These are phyloP conservation scores for Eulemur albifrons DNA, from an alignment of 2,797 vertebrate species.

Conservation along the genomic window DNA sequence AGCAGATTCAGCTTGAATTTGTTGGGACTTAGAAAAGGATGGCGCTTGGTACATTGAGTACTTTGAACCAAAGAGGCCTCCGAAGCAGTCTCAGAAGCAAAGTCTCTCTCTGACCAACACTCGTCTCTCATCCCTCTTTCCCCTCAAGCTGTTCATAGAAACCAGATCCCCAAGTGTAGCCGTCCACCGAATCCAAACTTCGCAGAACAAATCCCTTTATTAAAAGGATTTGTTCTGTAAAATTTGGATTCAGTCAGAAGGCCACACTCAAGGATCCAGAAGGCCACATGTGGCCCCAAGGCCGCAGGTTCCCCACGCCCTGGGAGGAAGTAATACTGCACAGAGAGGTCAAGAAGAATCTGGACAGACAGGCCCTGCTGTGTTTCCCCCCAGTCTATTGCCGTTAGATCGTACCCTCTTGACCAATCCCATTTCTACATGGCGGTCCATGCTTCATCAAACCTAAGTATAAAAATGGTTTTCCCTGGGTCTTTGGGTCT, in stretches of 20 bases:
- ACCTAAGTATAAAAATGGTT: neutral
- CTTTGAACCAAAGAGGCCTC: neutral
- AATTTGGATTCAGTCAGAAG: neutral
- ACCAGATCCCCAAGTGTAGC: neutral
- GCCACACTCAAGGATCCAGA: neutral
- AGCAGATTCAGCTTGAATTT: neutral
- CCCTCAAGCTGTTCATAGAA: neutral
- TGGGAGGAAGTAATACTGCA: neutral
- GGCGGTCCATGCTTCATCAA: neutral
- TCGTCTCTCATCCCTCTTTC: neutral
- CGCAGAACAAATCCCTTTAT: neutral
- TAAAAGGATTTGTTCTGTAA: neutral
- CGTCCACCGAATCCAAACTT: neutral
- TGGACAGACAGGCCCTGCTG: neutral
- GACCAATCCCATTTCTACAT: neutral
- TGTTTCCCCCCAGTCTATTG: neutral
- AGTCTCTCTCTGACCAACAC: neutral
- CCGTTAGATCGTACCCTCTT: neutral
- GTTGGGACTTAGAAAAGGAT: neutral
- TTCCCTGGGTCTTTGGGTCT: neutral
- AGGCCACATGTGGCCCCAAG: neutral
- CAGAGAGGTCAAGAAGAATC: neutral
- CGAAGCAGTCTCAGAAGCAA: neutral
- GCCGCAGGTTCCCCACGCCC: neutral
- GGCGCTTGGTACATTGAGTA: neutral